Base-by-base conservation (phyloP, 2,888 invertebrate species). In the Sycophila texana region DNA sequence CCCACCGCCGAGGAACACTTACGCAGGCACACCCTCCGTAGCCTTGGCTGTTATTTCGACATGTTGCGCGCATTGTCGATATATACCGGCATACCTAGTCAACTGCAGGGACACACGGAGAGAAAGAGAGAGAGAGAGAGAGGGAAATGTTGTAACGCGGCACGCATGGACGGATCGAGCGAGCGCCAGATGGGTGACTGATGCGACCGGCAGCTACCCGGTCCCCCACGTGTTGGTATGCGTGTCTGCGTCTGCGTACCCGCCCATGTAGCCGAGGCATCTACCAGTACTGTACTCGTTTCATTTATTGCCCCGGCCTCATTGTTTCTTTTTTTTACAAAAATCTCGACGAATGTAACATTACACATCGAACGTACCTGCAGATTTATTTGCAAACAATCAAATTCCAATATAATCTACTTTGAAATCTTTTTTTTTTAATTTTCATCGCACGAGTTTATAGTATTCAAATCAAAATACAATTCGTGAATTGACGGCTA, bases 181-280 rank as follows among this genome's bases (percentile, higher is more conserved):
- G 85, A 87, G 73, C 87, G 89, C 88, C 90, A 90, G 90, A 90
- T 90, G 90, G 90, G 89, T 90, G 90, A 90, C 89, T 88, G 90
- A 90, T 89, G 90, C 87, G 89, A 87, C 86, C 86, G 74, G 80
- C 83, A 68, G 55, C 67, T 22, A 12, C 58, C 4, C n/a, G 63
- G 55, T 30, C 1, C 58, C 22, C 39, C n/a, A 4, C 20, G 49
- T 55, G 14, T 55, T 14, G 18, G 55, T 30, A 22, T 20, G 57
- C 39, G 13, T 14, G 14, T 30, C 5, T n/a, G 57, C 67, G 53
- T 65, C 51, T 63, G 30, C 53, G 14, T 70, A 49, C 78, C 70
- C 78, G 63, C 75, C 76, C 67, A 67, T 75, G 47, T 16, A 49
- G 61, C 47, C 68, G 22, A 39, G 13, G n/a, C 39, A n/a, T 63